A percentile compares a stretch with the other conserved stretches of the same genome.
These are phyloP conservation scores for Seriola aureovittata DNA, from an alignment of 2,113 vertebrate genomes.

Conservation along the genomic window DNA sequence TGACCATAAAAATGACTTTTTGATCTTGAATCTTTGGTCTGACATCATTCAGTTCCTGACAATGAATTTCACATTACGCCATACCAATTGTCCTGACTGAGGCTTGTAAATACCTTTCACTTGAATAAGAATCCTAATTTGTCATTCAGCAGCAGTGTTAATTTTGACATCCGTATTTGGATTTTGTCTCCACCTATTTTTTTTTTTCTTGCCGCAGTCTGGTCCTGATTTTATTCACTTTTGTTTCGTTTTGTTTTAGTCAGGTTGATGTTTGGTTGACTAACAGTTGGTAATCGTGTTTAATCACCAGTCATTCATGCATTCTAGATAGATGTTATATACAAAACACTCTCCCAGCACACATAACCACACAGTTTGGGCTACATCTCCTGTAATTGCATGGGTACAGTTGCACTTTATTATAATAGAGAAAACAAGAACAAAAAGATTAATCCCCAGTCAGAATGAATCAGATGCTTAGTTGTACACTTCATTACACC, in stretches of 20 bases:
- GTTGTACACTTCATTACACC: neutral
- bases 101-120: constrained; percentile 13
- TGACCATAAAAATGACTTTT: constrained; percentile 41
- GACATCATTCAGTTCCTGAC: constrained; percentile 35
- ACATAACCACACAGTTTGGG: neutral
- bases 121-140: constrained; percentile 6
- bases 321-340: neutral
- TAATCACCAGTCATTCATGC: neutral
- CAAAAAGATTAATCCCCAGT: neutral
- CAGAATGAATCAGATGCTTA: neutral
- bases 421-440: neutral
- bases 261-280: neutral
- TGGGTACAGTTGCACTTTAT: neutral
- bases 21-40: constrained; percentile 43
- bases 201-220: neutral
- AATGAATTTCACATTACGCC: constrained; percentile 32
- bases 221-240: neutral
- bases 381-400: no score
- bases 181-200: neutral
- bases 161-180: neutral
- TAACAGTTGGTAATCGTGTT: neutral
- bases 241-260: neutral
- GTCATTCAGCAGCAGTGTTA: constrained; percentile 21
- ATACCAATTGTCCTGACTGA: constrained; percentile 3
- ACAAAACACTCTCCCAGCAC: neutral